These are phyloP conservation scores for Sardina pilchardus DNA, from an alignment of 2,113 vertebrate genomes.

Conservation along the genomic window DNA sequence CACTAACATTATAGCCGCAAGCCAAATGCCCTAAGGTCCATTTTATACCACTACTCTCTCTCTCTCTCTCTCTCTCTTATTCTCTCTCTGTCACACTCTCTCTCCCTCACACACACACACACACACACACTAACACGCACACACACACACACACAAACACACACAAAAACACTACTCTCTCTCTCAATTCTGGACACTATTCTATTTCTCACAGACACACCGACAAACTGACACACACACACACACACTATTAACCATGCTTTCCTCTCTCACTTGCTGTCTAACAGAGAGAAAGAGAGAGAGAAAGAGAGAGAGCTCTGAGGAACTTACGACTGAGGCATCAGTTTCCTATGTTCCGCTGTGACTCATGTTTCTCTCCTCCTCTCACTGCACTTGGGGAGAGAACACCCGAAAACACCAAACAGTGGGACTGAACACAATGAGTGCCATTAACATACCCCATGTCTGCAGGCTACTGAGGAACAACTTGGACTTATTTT, in stretches of 20 bases:
- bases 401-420: constrained; percentile 1
- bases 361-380: constrained; percentile 7
- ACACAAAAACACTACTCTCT: neutral
- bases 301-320: neutral
- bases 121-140: too few species aligned
- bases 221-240: neutral
- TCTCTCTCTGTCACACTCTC: neutral
- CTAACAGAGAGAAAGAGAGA: neutral
- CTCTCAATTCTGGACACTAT: neutral
- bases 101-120: neutral
- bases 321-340: neutral
- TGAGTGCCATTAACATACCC: neutral
- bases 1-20: constrained; percentile 10
- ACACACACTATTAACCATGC: neutral
- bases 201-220: too few species aligned
- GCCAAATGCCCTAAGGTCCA: constrained; percentile 10
- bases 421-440: neutral
- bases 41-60: neutral
- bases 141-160: too few species aligned
- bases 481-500: neutral
- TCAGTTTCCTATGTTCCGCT: neutral
- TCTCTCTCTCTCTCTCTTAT: neutral
- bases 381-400: neutral
- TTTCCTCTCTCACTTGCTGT: too few species aligned
- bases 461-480: neutral